Conservation (phyloP, 2,113 vertebrate species). For the Alectura lathami region DNA sequence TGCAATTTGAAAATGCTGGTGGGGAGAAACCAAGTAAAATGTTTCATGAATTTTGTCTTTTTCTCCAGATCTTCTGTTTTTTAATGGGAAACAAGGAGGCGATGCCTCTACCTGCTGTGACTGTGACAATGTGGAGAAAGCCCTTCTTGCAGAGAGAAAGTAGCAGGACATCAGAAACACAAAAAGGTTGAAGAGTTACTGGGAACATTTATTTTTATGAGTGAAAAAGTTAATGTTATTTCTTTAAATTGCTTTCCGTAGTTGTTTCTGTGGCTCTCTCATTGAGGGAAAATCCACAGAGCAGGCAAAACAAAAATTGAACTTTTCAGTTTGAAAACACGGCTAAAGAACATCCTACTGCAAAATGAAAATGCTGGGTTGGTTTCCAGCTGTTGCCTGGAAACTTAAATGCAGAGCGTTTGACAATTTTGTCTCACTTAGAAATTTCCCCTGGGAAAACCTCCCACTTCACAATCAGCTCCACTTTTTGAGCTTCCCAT, state of each 20-base stretch:
- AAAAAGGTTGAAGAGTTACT: neutral
- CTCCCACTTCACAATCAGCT: neutral
- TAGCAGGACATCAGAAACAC: neutral
- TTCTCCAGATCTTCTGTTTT: neutral
- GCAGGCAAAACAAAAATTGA: neutral
- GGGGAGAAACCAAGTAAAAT: neutral
- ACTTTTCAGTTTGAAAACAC: neutral
- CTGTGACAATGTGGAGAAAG: neutral
- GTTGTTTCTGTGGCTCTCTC: neutral
- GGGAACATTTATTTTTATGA: neutral
- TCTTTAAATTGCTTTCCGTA: neutral
- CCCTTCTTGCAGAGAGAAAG: neutral
- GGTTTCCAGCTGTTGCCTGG: constrained; percentile 18
- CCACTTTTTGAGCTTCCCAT: neutral
- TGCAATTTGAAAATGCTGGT: neutral
- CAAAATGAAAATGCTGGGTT: neutral
- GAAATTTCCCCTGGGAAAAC: constrained; percentile 20
- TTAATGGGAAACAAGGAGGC: neutral
- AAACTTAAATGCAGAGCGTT: neutral
- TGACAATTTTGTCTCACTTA: constrained; percentile 34
- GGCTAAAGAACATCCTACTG: neutral
- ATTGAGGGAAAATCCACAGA: neutral
- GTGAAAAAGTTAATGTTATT: neutral
- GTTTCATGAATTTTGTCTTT: neutral
- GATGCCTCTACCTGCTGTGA: neutral